A percentile compares a stretch with the other conserved stretches of the same genome.
phyloP scores from a whole-genome alignment of 2,113 vertebrate genomes.

The Pelvicachromis taeniatus region DNA sequence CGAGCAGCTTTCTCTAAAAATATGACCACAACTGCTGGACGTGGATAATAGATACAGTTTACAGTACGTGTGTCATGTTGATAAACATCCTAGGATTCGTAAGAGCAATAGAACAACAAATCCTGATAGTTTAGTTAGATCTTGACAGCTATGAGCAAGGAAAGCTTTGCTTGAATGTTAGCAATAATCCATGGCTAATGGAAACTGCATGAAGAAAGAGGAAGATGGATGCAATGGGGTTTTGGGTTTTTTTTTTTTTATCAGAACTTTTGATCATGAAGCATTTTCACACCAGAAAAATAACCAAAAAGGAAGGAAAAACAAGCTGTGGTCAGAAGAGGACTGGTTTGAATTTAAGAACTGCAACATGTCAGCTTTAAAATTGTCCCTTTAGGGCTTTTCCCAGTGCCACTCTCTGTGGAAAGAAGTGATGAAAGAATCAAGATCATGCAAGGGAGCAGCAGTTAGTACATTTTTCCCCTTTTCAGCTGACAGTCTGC shows the following conservation, averaged over 20 bases:
- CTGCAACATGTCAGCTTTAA: neutral
- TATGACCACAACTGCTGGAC: neutral
- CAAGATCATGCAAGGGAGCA: neutral
- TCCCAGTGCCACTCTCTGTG: neutral
- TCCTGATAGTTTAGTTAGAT: neutral
- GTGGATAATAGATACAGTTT: neutral
- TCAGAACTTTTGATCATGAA: neutral
- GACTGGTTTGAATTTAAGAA: constrained; percentile 18
- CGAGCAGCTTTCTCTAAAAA: neutral
- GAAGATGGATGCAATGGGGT: neutral
- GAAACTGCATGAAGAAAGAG: neutral
- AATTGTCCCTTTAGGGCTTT: neutral
- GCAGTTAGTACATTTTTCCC: neutral
- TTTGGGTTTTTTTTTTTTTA: too few relatives aligned
- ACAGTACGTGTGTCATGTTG: neutral
- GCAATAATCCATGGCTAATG: neutral
- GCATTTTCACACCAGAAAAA: constrained; percentile 9
- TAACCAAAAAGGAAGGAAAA: neutral
- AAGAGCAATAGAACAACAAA: neutral
- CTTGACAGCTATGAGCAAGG: neutral
- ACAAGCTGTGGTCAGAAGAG: neutral
- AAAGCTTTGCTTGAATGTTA: neutral
- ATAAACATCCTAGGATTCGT: neutral
- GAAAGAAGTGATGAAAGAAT: neutral
- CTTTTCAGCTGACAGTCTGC: neutral